Percentiles rank a stretch among this genome's conserved stretches.
These are phyloP conservation scores for Micropterix aruncella DNA, from an alignment of 2,888 invertebrate genomes.

Conservation along the genomic window DNA sequence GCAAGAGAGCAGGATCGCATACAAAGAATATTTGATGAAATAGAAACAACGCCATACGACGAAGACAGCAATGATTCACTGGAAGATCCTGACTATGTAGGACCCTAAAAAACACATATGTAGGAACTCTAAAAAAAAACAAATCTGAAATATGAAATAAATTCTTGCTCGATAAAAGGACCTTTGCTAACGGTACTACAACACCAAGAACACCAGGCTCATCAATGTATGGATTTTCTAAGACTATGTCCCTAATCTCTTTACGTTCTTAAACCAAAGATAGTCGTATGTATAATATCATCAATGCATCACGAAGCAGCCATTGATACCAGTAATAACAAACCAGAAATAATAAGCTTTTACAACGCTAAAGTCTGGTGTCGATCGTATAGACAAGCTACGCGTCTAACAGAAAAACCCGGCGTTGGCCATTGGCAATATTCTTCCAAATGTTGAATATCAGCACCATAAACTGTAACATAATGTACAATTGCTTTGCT, in stretches of 20 bases:
- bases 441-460: constrained; percentile 1
- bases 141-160: background rate
- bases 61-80: no score
- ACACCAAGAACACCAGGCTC: background rate
- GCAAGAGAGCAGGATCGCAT: no score
- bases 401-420: background rate
- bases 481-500: constrained; percentile 1
- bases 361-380: no score
- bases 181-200: background rate
- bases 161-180: background rate
- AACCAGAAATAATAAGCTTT: background rate
- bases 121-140: constrained; percentile 1
- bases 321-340: background rate
- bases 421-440: constrained; percentile 1
- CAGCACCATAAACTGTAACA: background rate
- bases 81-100: no score
- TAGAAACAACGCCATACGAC: no score
- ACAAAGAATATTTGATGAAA: no score
- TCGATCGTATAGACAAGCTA: background rate
- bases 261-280: constrained; percentile 1
- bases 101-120: no score
- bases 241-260: background rate
- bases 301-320: background rate
- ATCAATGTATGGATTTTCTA: background rate
- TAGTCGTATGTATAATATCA: background rate